These are phyloP conservation scores for Atrichornis clamosus DNA, from an alignment of 2,113 vertebrate genomes.

Conservation along the genomic window DNA sequence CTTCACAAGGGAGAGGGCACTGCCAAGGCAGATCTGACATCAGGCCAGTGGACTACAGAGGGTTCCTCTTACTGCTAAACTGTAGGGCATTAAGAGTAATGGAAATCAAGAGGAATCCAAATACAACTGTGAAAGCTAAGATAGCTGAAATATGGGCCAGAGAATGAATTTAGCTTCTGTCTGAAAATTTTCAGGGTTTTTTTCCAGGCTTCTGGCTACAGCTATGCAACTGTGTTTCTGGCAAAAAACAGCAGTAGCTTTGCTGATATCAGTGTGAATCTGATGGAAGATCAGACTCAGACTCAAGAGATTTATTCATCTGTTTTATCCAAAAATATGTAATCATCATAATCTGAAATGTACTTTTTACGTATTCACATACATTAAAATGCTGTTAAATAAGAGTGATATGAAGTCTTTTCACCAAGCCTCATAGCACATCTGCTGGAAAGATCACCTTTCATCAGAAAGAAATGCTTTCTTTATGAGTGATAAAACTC, in stretches of 20 bases:
- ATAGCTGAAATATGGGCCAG: background rate
- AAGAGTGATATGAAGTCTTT: background rate
- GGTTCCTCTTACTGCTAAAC: background rate
- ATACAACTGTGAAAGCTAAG: background rate
- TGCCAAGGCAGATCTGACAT: background rate
- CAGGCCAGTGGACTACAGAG: background rate
- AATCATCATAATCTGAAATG: background rate
- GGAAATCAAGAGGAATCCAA: background rate
- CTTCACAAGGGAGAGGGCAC: background rate
- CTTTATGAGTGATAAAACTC: background rate
- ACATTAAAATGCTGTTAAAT: conserved; percentile 8
- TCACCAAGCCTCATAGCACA: background rate
- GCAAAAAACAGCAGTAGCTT: background rate
- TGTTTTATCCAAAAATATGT: background rate
- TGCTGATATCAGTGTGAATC: background rate
- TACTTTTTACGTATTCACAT: background rate
- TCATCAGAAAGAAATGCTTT: background rate
- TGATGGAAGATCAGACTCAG: background rate
- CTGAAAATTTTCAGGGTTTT: background rate
- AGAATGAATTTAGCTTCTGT: conserved; percentile 7
- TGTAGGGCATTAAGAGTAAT: background rate
- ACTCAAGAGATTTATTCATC: background rate
- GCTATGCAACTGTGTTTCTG: background rate
- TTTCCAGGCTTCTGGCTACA: background rate
- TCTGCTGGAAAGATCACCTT: conserved; percentile 59